phyloP scores from a whole-genome alignment of 2,888 invertebrate genomes.

The Harpagoxenus sublaevis region DNA sequence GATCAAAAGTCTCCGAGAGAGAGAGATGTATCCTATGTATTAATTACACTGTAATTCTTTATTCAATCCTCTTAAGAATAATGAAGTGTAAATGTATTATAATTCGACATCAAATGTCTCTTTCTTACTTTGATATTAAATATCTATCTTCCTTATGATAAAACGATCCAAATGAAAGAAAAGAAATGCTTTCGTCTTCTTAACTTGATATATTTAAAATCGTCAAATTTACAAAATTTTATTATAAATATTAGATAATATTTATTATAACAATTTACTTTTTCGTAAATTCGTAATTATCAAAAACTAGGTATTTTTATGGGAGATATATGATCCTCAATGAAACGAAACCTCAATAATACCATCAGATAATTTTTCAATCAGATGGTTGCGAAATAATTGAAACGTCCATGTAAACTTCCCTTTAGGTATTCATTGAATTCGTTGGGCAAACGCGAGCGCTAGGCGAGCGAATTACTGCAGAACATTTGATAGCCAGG shows the following conservation, averaged over 20 bases:
- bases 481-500: constrained; percentile 25
- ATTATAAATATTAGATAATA: not conserved
- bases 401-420: constrained; percentile 12
- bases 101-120: not conserved
- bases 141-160: not conserved
- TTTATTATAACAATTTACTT: not conserved
- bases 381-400: constrained; percentile 3
- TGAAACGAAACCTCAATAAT: not conserved
- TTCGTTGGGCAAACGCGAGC: not conserved
- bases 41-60: not conserved
- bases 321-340: not conserved
- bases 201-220: not conserved
- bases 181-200: not conserved
- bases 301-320: not conserved
- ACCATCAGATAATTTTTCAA: constrained; percentile 1
- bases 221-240: not conserved
- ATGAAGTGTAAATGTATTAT: not conserved
- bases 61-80: not conserved
- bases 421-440: constrained; percentile 10
- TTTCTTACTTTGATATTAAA: not conserved
- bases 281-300: not conserved
- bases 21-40: not conserved
- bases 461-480: not conserved
- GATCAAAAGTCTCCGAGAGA: not conserved
- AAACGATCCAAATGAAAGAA: not conserved